Conservation (phyloP, 2,888 invertebrate species). For the Furcula furcula region DNA sequence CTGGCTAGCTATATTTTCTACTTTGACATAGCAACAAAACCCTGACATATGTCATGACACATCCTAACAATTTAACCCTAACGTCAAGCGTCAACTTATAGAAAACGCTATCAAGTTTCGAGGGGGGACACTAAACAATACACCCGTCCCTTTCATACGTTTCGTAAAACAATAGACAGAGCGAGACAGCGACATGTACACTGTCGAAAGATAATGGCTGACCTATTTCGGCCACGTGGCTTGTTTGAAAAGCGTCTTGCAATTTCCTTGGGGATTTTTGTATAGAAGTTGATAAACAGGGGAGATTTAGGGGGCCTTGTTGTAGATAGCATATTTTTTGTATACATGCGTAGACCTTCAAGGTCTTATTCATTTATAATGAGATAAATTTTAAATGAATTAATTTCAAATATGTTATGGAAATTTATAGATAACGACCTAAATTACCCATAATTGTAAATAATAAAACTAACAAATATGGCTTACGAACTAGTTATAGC, state of each 20-base stretch:
- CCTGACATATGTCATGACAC: constrained; percentile 27
- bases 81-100: constrained; percentile 23
- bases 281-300: not conserved
- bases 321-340: not conserved
- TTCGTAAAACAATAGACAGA: constrained; percentile 28
- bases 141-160: constrained; percentile 22
- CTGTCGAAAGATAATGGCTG: constrained; percentile 63
- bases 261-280: constrained; percentile 31
- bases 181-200: constrained; percentile 44
- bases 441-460: too few species aligned
- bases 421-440: too few species aligned
- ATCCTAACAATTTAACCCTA: constrained; percentile 24
- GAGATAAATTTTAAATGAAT: too few species aligned
- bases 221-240: constrained; percentile 73
- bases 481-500: too few species aligned
- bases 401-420: too few species aligned
- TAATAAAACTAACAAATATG: too few species aligned
- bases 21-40: constrained; percentile 4
- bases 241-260: constrained; percentile 39
- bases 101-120: constrained; percentile 30
- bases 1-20: too few species aligned
- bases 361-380: too few species aligned
- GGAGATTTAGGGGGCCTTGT: not conserved
- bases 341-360: too few species aligned
- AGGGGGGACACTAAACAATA: constrained; percentile 26